Conservation (phyloP, 1,140 invertebrate species). For the Asbolus verrucosus region DNA sequence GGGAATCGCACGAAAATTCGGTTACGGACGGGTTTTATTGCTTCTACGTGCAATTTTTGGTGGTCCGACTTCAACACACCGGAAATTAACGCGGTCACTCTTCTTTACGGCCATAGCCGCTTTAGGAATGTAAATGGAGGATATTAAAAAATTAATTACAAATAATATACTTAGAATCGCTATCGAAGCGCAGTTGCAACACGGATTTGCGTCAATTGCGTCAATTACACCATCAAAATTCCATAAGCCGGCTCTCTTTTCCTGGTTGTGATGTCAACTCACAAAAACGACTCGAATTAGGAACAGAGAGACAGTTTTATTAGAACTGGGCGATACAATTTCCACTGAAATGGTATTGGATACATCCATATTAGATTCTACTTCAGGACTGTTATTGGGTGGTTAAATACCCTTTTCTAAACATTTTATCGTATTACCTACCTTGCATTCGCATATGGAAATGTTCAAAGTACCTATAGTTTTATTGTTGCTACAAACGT, state of each 20-base stretch:
- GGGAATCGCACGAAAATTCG: slow-evolving; percentile 47
- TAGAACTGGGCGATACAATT: slow-evolving; percentile 27
- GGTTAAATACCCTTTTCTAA: slow-evolving; percentile 37
- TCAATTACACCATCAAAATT: no score
- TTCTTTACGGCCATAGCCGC: slow-evolving; percentile 10
- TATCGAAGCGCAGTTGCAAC: background rate
- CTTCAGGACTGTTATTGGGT: slow-evolving; percentile 35
- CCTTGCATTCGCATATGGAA: slow-evolving; percentile 19
- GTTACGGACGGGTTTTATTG: slow-evolving; percentile 48
- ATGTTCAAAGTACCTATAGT: slow-evolving; percentile 21
- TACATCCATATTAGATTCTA: slow-evolving; percentile 24
- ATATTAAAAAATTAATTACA: background rate
- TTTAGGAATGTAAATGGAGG: slow-evolving; percentile 2
- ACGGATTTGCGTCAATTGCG: background rate
- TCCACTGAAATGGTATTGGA: slow-evolving; percentile 41
- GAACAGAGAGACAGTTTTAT: slow-evolving; percentile 28
- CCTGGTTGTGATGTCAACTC: slow-evolving; percentile 8
- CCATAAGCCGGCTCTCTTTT: no score
- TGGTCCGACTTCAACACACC: slow-evolving; percentile 10
- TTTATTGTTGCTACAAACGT: slow-evolving; percentile 17
- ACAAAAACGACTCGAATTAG: slow-evolving; percentile 7
- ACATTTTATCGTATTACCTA: slow-evolving; percentile 33
- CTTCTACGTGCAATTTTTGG: slow-evolving; percentile 17
- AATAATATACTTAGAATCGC: background rate
- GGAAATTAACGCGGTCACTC: slow-evolving; percentile 27